Base-by-base conservation (phyloP, 2,113 vertebrate genomes). In the Cyanocitta stelleri region DNA sequence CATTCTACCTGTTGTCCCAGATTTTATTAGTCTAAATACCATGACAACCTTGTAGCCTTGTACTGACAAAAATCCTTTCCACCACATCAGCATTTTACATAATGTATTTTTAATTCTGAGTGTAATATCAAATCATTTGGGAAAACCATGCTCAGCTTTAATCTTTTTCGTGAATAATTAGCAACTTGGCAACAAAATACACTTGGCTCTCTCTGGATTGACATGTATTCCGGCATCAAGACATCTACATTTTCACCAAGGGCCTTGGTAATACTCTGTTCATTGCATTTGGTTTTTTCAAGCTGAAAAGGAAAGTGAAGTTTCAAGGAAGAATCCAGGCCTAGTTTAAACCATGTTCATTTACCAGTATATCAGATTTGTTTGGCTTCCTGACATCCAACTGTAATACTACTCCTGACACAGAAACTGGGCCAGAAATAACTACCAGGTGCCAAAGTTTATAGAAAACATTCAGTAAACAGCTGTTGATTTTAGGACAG, bases 51-150 rank as follows among this genome's bases (percentile, higher is more conserved):
- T 33, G 26, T 52, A 88, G 46, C 29, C 67, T 83, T 62, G 55
- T 52, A 66, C 58, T 73, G 32, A 76, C 29, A 81, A 73, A 84
- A 37, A 79, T 66, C 20, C n/a, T 69, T 93, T 66, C 88, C 48
- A 93, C 54, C 29, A 73, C 75, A 95, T 58, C 75, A 93, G 85
- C 87, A 73, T 79, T 91, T 82, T 52, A 90, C 71, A 69, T 85
- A 62, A 91, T 83, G 49, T 55, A 85, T 80, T 96, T 97, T 96
- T 90, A 83, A 96, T 92, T 93, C 79, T 80, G 49, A 93, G 43
- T 35, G 58, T 76, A 90, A 85, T 80, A 90, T 32, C 24, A 91
- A 89, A 85, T 69, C 75, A 79, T 93, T 66, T 86, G 94, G 85
- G 95, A 69, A 93, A 93, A 62, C 30, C n/a, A 62, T 41, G 16